Evolutionary conservation across 1,140 invertebrate genomes (phyloP), one percentile per base, ranked within the genome.

Genomic region (Solenopsis fugax): DNA sequence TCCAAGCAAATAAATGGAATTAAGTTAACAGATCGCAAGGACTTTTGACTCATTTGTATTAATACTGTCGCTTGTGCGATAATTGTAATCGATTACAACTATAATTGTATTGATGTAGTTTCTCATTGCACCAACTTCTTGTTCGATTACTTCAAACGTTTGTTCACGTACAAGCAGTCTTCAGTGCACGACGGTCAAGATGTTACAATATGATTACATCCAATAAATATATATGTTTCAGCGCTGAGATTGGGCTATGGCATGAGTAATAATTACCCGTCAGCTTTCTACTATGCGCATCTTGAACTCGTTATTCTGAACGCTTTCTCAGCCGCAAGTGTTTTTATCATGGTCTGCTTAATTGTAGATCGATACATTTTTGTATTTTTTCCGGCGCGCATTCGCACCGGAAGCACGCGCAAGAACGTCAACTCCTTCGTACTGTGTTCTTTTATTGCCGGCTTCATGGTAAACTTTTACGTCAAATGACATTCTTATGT

Each of bases 321-420:
- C 29, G 80, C 71, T 1, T 89, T 89, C 10, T 72, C 88, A 45
- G 58, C 56, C 21, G 88, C 88, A 12, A 82, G 69, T 48, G 60
- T 89, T 62, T 87, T 89, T 24, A 89, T 89, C 29, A 89, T 89
- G 88, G 75, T 85, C 41, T 89, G 88, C 18, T 76, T 89, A 62
- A 89, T 89, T 56, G 62, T 89, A 24, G 88, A 89, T 76, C 84
- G 88, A 82, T 89, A 89, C 29, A 82, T 87, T 54, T 89, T 89
- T 24, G 75, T 89, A 13, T 89, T 89, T 13, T 89, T 89, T 12
- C 88, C 88, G 41, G 29, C 88, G 3, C 88, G 88, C 2, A 89
- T 89, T n/a, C 88, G 88, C 1, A 86, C 58, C 48, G 88, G 88
- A 52, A 89, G 65, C 12, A 54, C 88, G 13, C 88, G 88, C 29